Percentiles rank a stretch among this genome's conserved stretches.
These are phyloP conservation scores for Gambusia holbrooki DNA, from an alignment of 2,113 vertebrate genomes.

Conservation along the genomic window DNA sequence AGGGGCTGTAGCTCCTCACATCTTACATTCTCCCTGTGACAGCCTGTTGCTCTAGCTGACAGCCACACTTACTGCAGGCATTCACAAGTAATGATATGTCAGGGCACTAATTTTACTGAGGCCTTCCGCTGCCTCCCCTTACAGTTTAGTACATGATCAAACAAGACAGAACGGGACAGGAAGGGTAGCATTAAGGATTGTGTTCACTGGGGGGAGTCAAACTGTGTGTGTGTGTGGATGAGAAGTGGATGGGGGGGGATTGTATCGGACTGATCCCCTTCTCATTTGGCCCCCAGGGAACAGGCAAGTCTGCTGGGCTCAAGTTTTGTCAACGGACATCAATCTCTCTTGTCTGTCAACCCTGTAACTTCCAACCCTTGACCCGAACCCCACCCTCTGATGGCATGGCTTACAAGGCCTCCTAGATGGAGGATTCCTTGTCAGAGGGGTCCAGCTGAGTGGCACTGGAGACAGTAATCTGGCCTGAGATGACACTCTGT, in stretches of 20 bases:
- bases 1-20: background rate
- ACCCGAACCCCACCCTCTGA: conserved; percentile 66
- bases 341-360: conserved; percentile 76
- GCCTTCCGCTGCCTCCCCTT: conserved; percentile 46
- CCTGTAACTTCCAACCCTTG: conserved; percentile 70
- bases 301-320: conserved; percentile 63
- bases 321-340: conserved; percentile 78
- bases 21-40: conserved; percentile 11
- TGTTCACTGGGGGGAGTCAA: conserved; percentile 37
- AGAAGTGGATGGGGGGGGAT: conserved; percentile 35
- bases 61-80: conserved; percentile 51
- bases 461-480: conserved; percentile 70
- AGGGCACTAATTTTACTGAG: conserved; percentile 61
- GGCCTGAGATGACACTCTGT: conserved; percentile 55
- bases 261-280: conserved; percentile 23
- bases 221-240: conserved; percentile 29
- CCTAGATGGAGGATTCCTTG: conserved; percentile 53
- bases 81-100: conserved; percentile 68
- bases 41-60: conserved; percentile 4
- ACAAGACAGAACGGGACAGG: conserved; percentile 52
- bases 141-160: conserved; percentile 60
- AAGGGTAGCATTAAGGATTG: conserved; percentile 43
- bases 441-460: conserved; percentile 61
- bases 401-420: conserved; percentile 65
- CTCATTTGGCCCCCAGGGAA: conserved; percentile 52